Conservation (phyloP, 1,140 invertebrate genomes). For the Leptinotarsa undecemlineata region DNA sequence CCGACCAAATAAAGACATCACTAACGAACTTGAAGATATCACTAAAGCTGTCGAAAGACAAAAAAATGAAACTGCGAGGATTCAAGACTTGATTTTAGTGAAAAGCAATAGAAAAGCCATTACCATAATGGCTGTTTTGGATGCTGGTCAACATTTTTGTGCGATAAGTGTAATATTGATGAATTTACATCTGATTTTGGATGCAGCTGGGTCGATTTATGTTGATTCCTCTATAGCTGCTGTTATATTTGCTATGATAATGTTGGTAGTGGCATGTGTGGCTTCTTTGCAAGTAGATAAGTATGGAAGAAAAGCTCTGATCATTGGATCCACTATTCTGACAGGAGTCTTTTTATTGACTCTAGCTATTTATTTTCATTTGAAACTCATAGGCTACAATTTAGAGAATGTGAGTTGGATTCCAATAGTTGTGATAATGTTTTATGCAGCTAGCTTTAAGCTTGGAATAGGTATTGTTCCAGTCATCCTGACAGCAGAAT, state of each 20-base stretch:
- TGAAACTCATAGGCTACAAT: constrained; percentile 36
- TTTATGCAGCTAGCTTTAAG: constrained; percentile 45
- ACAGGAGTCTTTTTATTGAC: constrained; percentile 40
- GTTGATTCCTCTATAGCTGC: constrained; percentile 37
- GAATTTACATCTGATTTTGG: constrained; percentile 44
- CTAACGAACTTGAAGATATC: constrained; percentile 57
- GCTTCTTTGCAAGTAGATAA: constrained; percentile 45
- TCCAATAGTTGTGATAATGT: constrained; percentile 41
- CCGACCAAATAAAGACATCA: constrained; percentile 49
- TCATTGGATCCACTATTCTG: constrained; percentile 40
- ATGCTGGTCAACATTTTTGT: constrained; percentile 60
- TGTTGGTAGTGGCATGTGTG: constrained; percentile 40
- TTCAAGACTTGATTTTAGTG: constrained; percentile 41
- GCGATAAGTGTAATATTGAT: constrained; percentile 53
- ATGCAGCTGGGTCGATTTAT: constrained; percentile 39
- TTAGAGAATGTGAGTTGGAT: constrained; percentile 39
- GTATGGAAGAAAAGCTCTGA: constrained; percentile 45
- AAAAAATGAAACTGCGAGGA: constrained; percentile 38
- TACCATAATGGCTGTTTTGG: constrained; percentile 55
- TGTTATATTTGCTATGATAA: constrained; percentile 46
- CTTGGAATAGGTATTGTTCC: constrained; percentile 61
- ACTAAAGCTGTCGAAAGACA: constrained; percentile 39
- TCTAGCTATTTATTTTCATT: constrained; percentile 47
- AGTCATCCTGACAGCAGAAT: constrained; percentile 70
- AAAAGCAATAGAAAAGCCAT: constrained; percentile 45